phyloP scores from a whole-genome alignment of 2,888 invertebrate genomes.

The Hyles lineata region DNA sequence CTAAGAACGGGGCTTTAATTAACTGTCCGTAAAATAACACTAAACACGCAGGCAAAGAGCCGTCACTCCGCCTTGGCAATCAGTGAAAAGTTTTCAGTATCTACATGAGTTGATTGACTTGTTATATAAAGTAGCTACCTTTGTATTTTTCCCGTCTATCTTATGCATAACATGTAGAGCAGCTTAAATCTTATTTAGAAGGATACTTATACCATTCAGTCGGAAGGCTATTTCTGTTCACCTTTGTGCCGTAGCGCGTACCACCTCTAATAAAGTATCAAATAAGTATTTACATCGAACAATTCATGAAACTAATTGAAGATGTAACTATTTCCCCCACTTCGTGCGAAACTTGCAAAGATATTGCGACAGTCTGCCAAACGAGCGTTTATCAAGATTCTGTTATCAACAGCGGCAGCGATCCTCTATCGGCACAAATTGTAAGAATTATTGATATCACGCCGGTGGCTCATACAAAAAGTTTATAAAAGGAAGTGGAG shows the following conservation, averaged over 20 bases:
- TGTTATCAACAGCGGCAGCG: slow-evolving; percentile 40
- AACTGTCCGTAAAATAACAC: slow-evolving; percentile 77
- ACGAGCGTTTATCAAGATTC: slow-evolving; percentile 22
- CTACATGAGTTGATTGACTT: slow-evolving; percentile 54
- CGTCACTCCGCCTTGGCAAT: slow-evolving; percentile 53
- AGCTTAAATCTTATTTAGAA: background rate
- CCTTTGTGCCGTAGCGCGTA: background rate
- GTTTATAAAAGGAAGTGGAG: slow-evolving; percentile 81
- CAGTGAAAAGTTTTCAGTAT: slow-evolving; percentile 53
- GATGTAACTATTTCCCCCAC: background rate
- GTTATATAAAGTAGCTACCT: slow-evolving; percentile 36
- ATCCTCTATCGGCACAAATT: slow-evolving; percentile 63
- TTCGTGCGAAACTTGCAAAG: background rate
- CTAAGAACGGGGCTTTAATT: slow-evolving; percentile 78
- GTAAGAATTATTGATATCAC: slow-evolving; percentile 81
- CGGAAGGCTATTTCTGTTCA: background rate
- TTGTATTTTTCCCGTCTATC: slow-evolving; percentile 7
- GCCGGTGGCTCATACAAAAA: slow-evolving; percentile 75
- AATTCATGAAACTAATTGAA: background rate
- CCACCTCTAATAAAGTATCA: no score
- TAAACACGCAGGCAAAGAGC: slow-evolving; percentile 54
- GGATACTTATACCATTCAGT: background rate
- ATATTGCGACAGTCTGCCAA: background rate
- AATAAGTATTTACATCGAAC: no score
- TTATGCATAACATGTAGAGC: slow-evolving; percentile 8